Percentiles rank a stretch among this genome's conserved stretches.
These are phyloP conservation scores for Zhuqinia jingwanae DNA, from an alignment of 2,888 invertebrate species.

Conservation along the genomic window DNA sequence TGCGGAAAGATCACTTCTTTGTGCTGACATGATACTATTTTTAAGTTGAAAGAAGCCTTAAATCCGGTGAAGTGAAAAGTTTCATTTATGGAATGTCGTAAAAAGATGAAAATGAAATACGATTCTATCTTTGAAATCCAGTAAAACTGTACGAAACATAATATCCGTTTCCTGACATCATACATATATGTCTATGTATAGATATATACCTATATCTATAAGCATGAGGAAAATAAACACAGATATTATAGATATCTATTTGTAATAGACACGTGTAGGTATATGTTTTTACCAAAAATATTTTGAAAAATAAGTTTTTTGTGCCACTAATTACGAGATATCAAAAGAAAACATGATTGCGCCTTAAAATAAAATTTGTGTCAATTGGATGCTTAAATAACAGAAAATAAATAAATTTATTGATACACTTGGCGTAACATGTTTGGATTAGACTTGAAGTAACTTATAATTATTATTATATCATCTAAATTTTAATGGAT, in stretches of 20 bases:
- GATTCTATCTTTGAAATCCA: conserved; percentile 21
- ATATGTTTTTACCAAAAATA: too few relatives aligned
- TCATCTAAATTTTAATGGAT: too few relatives aligned
- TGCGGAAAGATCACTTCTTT: neutral
- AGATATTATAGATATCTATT: too few relatives aligned
- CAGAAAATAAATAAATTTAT: neutral
- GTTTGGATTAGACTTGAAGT: neutral
- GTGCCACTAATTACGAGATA: too few relatives aligned
- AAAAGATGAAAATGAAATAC: conserved; percentile 55
- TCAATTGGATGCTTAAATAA: neutral
- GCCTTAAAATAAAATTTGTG: neutral
- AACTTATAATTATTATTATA: neutral
- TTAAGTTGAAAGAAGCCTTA: conserved; percentile 35
- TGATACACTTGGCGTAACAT: neutral
- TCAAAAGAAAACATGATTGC: neutral
- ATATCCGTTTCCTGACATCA: too few relatives aligned
- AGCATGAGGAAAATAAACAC: too few relatives aligned
- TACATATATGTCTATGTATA: too few relatives aligned
- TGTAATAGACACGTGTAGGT: too few relatives aligned
- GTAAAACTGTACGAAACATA: neutral
- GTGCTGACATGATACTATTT: conserved; percentile 30
- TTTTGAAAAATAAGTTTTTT: too few relatives aligned
- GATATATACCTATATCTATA: too few relatives aligned
- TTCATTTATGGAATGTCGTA: conserved; percentile 55
- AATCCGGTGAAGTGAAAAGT: conserved; percentile 42